Base-by-base conservation (phyloP, 2,888 invertebrate genomes). In the Microplitis manilae region DNA sequence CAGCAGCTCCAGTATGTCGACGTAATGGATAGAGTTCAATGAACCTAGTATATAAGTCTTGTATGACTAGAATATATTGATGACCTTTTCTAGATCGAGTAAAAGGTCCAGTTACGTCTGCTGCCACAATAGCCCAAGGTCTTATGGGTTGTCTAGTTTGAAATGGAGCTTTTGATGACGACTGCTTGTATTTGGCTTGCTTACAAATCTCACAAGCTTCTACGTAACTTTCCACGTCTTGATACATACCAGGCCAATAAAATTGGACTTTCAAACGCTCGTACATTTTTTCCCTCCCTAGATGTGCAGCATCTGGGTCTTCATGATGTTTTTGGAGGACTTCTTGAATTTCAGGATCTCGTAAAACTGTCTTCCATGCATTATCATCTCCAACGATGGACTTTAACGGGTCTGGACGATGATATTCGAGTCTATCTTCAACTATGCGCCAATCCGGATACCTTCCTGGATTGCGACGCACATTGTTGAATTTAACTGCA, bases 11-110 rank as follows among this genome's bases (percentile, higher is more conserved):
- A 0, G 69, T 76, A 6, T 62, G 59, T 8, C 78, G 59, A 0
- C 73, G 20, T n/a, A 78, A 67, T 1, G 80, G 72, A 9, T 69
- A 75, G 5, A 81, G 13, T 72, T 79, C 77, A 2, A 79, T 9
- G 13, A 41, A 78, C 7, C 78, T 79, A 0, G 81, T 81, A n/a
- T 76, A 78, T 9, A 72, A 6, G 50, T 81, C 78, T 40, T 73
- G 68, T 1, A 79, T 67, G 6, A 80, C 79, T 15, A 78, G 38
- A 7, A 78, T 67, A 1, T 79, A 75, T 1, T 60, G 8, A 20
- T 79, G 77, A 1, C 76, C 77, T 5, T 39, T 64, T 9, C 77
- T 79, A 2, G 80, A 78, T 1, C 77, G 67, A 6, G 77, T 68
- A 0, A 72, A 9, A 1, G 77, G 74, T 7, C 69, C 79, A 0